Evolutionary conservation across 2,888 invertebrate species (phyloP).

Genomic region (Panopea generosa): DNA sequence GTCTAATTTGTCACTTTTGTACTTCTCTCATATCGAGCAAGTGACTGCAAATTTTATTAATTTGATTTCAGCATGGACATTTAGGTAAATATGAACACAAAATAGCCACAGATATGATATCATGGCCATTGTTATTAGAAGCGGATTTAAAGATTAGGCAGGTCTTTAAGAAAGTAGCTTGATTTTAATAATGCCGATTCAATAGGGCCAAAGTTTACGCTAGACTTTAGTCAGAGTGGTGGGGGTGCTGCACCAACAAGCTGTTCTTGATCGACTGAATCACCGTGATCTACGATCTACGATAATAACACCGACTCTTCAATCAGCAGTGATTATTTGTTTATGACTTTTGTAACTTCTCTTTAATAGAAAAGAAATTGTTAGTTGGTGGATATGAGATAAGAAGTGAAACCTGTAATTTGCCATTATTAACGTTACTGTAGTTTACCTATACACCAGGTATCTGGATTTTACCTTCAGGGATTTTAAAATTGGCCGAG

Average conservation of each 20-base stretch:
- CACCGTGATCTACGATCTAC: no score
- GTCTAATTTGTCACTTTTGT: constrained; percentile 1
- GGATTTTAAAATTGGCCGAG: constrained; percentile 39
- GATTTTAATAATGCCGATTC: constrained; percentile 58
- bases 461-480: constrained; percentile 16
- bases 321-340: constrained; percentile 33
- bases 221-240: not conserved
- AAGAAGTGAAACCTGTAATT: constrained; percentile 31
- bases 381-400: constrained; percentile 19
- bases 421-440: constrained; percentile 2
- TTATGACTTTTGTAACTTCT: constrained; percentile 32
- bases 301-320: not conserved
- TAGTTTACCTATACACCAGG: constrained; percentile 13
- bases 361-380: constrained; percentile 35
- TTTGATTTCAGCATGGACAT: constrained; percentile 26
- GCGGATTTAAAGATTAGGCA: constrained; percentile 54
- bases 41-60: constrained; percentile 32
- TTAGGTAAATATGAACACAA: constrained; percentile 50
- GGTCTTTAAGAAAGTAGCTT: constrained; percentile 49
- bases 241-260: not conserved
- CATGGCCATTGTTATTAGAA: constrained; percentile 38
- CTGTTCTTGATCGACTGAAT: no score
- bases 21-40: not conserved
- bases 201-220: constrained; percentile 57
- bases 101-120: constrained; percentile 49